Base-by-base conservation (phyloP, 1,140 invertebrate species). In the Drosophila parvula region DNA sequence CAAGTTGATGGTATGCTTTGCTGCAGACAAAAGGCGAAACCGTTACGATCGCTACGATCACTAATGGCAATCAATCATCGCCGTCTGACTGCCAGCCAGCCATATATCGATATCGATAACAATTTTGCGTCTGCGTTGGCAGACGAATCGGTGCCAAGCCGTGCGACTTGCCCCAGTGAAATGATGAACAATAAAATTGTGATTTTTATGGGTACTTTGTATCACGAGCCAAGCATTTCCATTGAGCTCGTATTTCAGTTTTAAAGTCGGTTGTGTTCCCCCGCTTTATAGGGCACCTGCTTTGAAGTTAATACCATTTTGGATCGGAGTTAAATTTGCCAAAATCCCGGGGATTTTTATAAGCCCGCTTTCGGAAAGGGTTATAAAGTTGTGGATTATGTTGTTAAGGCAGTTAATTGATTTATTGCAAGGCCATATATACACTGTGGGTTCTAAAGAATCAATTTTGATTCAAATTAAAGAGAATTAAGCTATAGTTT, bases 121-220 rank as follows among this genome's bases (percentile, higher is more conserved):
- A 55, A 36, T 57, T 70, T 38, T 61, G 59, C 47, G 41, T 44
- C 48, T 22, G 73, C 65, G 81, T 84, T 85, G 81, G 81, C 78
- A 83, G 81, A 85, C 81, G 75, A 85, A 85, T 75, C 71, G 81
- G 81, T 84, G 81, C 81, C 81, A 83, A 53, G 36, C 36, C 58
- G 75, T 55, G 56, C 27, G 45, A 55, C 38, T 50, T 43, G 28
- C 30, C 78, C 71, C 60, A 30, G 34, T 58, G 60, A 80, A 63
- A 32, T 45, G 57, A 77, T 65, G 41, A 44, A 45, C 81, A 60
- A 83, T 84, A 71, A 84, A 83, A 84, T 76, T 70, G 40, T 47
- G 71, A 83, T 79, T 27, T 79, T 82, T 82, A 82, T 83, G 79
- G 81, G 44, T 41, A 51, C 59, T 61, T 62, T 36, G 44, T 22